Evolutionary conservation across 2,113 vertebrate genomes (phyloP), one percentile per base, ranked within the genome.

Genomic region (Sclerurus mexicanus): DNA sequence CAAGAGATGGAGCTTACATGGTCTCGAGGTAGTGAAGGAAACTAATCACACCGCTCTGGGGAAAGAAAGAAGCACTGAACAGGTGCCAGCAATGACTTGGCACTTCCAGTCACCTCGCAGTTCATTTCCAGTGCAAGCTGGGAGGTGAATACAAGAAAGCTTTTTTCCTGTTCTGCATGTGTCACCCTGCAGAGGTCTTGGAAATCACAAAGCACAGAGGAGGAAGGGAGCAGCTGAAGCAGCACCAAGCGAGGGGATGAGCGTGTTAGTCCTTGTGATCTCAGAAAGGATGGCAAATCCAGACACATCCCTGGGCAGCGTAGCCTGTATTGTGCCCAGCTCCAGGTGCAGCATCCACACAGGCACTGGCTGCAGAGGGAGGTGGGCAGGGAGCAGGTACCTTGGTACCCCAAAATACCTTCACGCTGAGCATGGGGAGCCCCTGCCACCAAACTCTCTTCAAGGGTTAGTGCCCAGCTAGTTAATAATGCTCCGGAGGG

Each of bases 21-120:
- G 83, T 93, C 89, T 77, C 7, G 53, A 93, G 94, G 90, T 91
- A 96, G 96, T 39, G 85, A 96, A 96, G 97, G 96, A 98, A 98
- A 98, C 97, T 95, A 97, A 97, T 97, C 91, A 85, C 83, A 28
- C 81, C 87, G 88, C 87, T 94, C 68, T 62, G 95, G 93, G 89
- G 97, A 98, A 98, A 98, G 97, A 98, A 97, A 96, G 91, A 97
- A 96, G 94, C 2, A 3, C 93, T 95, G 88, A 97, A 80, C 83
- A 80, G 88, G 87, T 94, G 97, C 97, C 97, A 97, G 84, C 97
- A 95, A 95, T 94, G 93, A 97, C 93, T 96, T 97, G 96, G 97
- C 96, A 97, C 96, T 96, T 98, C 97, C 90, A 96, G 87, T 79
- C 85, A 93, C 86, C 93, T 96, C 77, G 76, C 85, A 96, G 95